Conservation (phyloP, 1,140 invertebrate genomes). For the Bombus pyrosoma region DNA sequence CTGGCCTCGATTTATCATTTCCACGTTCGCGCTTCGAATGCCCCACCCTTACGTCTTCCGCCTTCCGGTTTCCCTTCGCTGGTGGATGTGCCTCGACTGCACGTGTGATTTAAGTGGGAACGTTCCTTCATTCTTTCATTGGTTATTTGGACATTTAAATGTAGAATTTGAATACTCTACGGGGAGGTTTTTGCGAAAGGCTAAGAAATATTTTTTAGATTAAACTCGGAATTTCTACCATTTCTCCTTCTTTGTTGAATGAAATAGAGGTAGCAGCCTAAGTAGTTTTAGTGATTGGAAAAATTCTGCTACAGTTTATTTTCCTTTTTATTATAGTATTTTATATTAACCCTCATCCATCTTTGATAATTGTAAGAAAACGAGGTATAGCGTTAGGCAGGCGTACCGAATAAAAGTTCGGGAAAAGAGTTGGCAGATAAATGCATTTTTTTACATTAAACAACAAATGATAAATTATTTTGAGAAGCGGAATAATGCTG, state of each 20-base stretch:
- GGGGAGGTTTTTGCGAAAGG: not conserved
- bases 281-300: too few species aligned
- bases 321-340: too few species aligned
- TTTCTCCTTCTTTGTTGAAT: not conserved
- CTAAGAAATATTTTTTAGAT: not conserved
- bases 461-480: not conserved
- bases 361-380: not conserved
- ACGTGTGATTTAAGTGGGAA: not conserved
- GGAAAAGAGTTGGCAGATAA: not conserved
- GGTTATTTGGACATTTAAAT: not conserved
- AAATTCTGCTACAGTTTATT: too few species aligned
- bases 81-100: not conserved
- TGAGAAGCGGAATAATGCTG: not conserved
- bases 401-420: too few species aligned
- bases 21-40: slow-evolving; percentile 70
- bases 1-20: slow-evolving; percentile 79
- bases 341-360: too few species aligned
- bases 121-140: not conserved
- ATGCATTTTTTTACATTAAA: not conserved
- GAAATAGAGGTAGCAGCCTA: not conserved
- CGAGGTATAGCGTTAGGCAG: not conserved
- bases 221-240: not conserved
- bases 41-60: slow-evolving; percentile 27
- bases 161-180: not conserved
- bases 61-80: slow-evolving; percentile 18